Evolutionary conservation across 64 coral and sea anemone genomes (phyloP), one percentile per base, ranked within the genome.

Genomic region (Pocillopora verrucosa): DNA sequence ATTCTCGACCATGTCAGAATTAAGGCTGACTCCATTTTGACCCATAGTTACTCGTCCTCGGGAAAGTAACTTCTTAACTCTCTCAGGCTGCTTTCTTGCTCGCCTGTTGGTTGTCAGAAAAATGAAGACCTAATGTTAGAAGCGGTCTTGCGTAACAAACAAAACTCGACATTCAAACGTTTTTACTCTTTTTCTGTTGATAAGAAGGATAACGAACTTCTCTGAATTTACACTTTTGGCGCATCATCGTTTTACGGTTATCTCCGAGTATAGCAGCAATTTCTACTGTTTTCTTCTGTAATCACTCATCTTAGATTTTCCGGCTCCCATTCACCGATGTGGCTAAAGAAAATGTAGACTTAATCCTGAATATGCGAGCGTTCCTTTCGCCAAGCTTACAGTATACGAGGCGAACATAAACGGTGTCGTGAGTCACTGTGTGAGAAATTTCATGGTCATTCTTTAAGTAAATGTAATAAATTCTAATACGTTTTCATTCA

Each of bases 61-160:
- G 90, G 90, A 92, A 92, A 92, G 82, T 78, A 92, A 92, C 90
- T 92, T 58, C 84, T 65, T 92, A 92, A 92, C 90, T 92, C 90
- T 91, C 89, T 81, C 70, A 91, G 79, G 59, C 45, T 91, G 82
- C 63, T 86, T 56, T 87, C 83, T 16, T 87, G 75, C 20, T 78
- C 82, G 90, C 90, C 90, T 92, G 77, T 79, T 92, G 83, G 77
- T 92, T 87, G 90, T 84, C 56, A 92, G 90, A 87, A 87, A 92
- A 87, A 78, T 87, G 90, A 26, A 86, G n/a, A 85, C 17, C 65
- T 85, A 20, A 58, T 56, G 65, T 85, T 85, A 85, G 82, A 85
- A 38, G 25, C 20, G 82, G 51, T 41, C 51, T 72, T 72, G 17
- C 22, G 51, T 72, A 25, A 38, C 41, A 22, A 85, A 85, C 63